Conservation (phyloP, 2,113 vertebrate genomes). For the Nymphicus hollandicus region DNA sequence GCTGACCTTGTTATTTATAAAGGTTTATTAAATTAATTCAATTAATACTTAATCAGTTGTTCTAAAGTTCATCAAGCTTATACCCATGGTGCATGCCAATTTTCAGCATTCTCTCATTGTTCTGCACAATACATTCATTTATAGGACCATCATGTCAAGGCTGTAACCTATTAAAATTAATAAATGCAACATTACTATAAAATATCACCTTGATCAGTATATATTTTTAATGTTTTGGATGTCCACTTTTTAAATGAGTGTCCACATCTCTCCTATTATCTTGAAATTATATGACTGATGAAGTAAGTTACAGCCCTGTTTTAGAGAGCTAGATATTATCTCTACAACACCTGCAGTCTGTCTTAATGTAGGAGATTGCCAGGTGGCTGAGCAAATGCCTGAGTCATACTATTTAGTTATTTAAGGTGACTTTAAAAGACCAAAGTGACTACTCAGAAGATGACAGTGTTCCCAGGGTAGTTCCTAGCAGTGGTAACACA, state of each 20-base stretch:
- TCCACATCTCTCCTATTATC: not conserved
- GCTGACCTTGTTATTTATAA: not conserved
- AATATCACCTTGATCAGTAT: not conserved
- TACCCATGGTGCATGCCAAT: not conserved
- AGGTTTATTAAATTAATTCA: not conserved
- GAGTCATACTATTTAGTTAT: constrained; percentile 3
- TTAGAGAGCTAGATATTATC: not conserved
- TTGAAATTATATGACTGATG: not conserved
- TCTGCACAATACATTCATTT: not conserved
- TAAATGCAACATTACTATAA: not conserved
- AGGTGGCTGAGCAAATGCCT: not conserved
- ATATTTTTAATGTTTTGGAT: not conserved
- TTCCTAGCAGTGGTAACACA: constrained; percentile 1
- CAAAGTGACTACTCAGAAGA: not conserved
- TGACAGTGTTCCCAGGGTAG: constrained; percentile 27
- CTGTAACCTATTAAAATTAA: not conserved
- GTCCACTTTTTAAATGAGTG: not conserved
- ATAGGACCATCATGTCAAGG: not conserved
- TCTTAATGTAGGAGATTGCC: not conserved
- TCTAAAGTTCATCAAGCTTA: not conserved
- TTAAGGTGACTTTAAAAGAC: constrained; percentile 42
- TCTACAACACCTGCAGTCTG: not conserved
- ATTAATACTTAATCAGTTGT: not conserved
- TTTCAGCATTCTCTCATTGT: not conserved
- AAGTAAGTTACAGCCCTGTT: not conserved